A percentile compares a stretch with the other conserved stretches of the same genome.
These are phyloP conservation scores for Acanthurus lineatus DNA, from an alignment of 2,797 vertebrate species.

Conservation along the genomic window DNA sequence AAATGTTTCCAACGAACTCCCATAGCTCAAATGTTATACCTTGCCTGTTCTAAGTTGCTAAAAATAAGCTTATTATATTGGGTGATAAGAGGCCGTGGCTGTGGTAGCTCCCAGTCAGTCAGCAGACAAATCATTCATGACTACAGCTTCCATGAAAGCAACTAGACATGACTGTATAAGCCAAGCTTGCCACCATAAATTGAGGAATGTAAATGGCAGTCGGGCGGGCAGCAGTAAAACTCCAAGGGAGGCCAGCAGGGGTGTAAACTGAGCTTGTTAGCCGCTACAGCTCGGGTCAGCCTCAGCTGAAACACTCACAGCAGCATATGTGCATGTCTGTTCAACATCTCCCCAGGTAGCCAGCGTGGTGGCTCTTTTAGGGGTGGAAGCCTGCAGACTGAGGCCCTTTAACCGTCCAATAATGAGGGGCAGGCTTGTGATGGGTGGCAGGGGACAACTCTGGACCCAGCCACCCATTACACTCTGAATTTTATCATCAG, in stretches of 20 bases:
- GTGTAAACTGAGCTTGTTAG: slow-evolving; percentile 82
- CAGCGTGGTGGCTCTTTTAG: slow-evolving; percentile 70
- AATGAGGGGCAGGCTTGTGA: slow-evolving; percentile 77
- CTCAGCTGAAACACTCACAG: slow-evolving; percentile 60
- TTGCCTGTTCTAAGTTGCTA: slow-evolving; percentile 38
- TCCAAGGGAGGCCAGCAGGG: slow-evolving; percentile 77
- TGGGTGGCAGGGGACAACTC: slow-evolving; percentile 69
- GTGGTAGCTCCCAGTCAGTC: slow-evolving; percentile 55
- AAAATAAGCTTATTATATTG: slow-evolving; percentile 65
- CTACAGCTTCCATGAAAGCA: slow-evolving; percentile 70
- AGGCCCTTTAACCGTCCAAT: slow-evolving; percentile 65
- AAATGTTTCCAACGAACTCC: slow-evolving; percentile 53
- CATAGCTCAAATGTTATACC: slow-evolving; percentile 40
- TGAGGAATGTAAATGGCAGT: slow-evolving; percentile 83
- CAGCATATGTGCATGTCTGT: slow-evolving; percentile 34
- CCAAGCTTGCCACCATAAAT: slow-evolving; percentile 80
- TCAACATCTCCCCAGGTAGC: slow-evolving; percentile 72
- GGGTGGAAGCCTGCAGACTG: slow-evolving; percentile 63
- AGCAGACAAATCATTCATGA: slow-evolving; percentile 65
- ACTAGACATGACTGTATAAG: slow-evolving; percentile 75
- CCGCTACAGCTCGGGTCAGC: slow-evolving; percentile 67
- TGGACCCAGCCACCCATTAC: slow-evolving; percentile 46
- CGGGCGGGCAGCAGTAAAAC: slow-evolving; percentile 80
- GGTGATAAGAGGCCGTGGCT: slow-evolving; percentile 59
- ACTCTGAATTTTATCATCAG: slow-evolving; percentile 29